These are phyloP conservation scores for Meteorus colon DNA, from an alignment of 2,888 invertebrate genomes.

Conservation along the genomic window DNA sequence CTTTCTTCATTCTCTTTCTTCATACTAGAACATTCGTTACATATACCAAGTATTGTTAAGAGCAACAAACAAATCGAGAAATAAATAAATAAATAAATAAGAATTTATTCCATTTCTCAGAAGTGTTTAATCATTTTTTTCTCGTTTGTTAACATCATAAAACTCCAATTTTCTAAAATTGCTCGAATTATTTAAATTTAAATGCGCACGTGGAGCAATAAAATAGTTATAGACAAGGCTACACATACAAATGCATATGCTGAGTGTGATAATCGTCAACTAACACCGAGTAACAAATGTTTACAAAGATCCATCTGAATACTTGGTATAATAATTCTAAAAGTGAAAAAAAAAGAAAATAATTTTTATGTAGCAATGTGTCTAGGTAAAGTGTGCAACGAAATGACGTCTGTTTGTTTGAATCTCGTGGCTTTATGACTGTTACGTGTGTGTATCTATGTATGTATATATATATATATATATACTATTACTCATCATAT, in stretches of 20 bases:
- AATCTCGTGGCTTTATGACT: constrained; percentile 60
- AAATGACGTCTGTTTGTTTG: constrained; percentile 60
- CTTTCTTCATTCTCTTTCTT: background rate
- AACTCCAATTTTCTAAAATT: background rate
- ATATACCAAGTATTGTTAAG: background rate
- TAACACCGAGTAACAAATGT: constrained; percentile 26
- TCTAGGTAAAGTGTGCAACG: constrained; percentile 48
- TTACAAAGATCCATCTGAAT: constrained; percentile 31
- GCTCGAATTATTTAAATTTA: background rate
- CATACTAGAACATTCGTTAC: background rate
- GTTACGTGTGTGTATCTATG: constrained; percentile 55
- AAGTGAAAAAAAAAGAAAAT: constrained; percentile 21
- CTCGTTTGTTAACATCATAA: constrained; percentile 6
- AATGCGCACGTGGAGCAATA: constrained; percentile 23
- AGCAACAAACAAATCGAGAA: background rate
- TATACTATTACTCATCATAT: constrained; percentile 21
- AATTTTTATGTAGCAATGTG: constrained; percentile 9
- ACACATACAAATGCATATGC: background rate
- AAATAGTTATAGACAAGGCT: constrained; percentile 14
- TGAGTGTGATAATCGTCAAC: constrained; percentile 34
- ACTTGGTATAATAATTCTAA: constrained; percentile 14
- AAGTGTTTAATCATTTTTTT: background rate
- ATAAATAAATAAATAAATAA: background rate
- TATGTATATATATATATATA: constrained; percentile 11
- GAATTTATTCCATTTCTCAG: background rate